Base-by-base conservation (phyloP, 2,113 vertebrate genomes). In the Lates calcarifer region DNA sequence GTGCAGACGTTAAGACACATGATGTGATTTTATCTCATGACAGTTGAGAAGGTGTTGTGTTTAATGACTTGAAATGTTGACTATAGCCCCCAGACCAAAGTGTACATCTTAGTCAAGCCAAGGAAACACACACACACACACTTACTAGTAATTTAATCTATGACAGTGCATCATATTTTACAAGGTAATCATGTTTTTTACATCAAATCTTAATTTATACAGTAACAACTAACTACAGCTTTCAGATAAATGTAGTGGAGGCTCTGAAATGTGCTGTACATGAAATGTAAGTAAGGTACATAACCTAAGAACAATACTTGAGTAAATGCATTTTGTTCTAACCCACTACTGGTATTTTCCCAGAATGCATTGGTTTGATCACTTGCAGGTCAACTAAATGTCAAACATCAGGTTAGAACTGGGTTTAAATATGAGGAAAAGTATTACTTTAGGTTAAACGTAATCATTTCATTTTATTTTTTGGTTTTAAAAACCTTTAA, bases 61-160 rank as follows among this genome's bases (percentile, higher is more conserved):
- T 74, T 68, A 81, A 61, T 63, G 70, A 39, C 18, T 74, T 72
- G 64, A 84, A 68, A 56, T 72, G 49, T 51, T 41, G 5, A 26
- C 47, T n/a, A n/a, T n/a, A n/a, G n/a, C n/a, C n/a, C 45, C 6
- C 18, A 47, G 18, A 22, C 18, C 45, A 47, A 47, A 47, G 45
- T 47, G 18, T 24, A 24, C 17, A 60, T 28, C 20, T 61, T n/a
- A 12, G 20, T 61, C 14, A 15, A 39, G 12, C 35, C 12, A 0
- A 17, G 24, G 37, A 41, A 24, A 28, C 26, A 26, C 22, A 14
- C 10, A 9, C 47, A 22, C 20, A 22, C 47, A 49, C 47, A 49
- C 20, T 7, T 15, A 56, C 33, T 4, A 51, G 18, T 51, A n/a
- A 5, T 51, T n/a, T 51, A n/a, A n/a, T 47, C 45, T 20, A 20